Percentiles rank a stretch among this genome's conserved stretches.
phyloP scores from a whole-genome alignment of 2,888 invertebrate genomes.

The Mythimna loreyi region DNA sequence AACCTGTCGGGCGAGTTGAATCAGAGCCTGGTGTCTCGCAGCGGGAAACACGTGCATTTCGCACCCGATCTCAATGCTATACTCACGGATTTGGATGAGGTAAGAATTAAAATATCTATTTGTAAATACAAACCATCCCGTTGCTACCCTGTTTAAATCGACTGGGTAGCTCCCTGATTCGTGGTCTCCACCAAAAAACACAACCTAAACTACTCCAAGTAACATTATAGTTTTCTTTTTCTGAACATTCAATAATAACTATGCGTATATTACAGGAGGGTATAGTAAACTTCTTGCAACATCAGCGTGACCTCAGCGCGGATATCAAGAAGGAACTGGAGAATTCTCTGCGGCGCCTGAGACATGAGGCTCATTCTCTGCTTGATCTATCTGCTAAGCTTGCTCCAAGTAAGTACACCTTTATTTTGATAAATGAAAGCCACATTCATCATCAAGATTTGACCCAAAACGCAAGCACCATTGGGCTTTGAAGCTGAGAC shows the following conservation, averaged over 20 bases:
- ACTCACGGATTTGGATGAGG: conserved; percentile 91
- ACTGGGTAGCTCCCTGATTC: too few species aligned
- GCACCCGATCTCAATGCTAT: conserved; percentile 93
- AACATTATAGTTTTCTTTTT: too few species aligned
- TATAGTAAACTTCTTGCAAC: conserved; percentile 89
- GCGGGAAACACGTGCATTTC: conserved; percentile 92
- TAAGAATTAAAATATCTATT: conserved; percentile 29
- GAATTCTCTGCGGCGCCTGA: conserved; percentile 92
- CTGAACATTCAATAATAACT: too few species aligned
- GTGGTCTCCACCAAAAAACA: too few species aligned
- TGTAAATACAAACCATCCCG: too few species aligned
- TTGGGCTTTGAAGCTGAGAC: too few species aligned
- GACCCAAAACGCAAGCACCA: too few species aligned
- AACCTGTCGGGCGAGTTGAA: conserved; percentile 71
- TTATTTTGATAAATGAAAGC: too few species aligned
- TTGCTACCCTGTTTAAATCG: too few species aligned
- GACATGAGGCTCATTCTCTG: conserved; percentile 93
- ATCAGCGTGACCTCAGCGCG: conserved; percentile 87
- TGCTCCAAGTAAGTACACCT: conserved; percentile 68
- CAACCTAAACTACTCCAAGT: too few species aligned
- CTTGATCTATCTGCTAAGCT: conserved; percentile 90
- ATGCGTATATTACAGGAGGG: conserved; percentile 76
- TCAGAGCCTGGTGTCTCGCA: conserved; percentile 73
- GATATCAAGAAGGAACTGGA: conserved; percentile 93
- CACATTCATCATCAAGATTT: too few species aligned